phyloP scores from a whole-genome alignment of 2,113 vertebrate genomes.

The Semnopithecus entellus region DNA sequence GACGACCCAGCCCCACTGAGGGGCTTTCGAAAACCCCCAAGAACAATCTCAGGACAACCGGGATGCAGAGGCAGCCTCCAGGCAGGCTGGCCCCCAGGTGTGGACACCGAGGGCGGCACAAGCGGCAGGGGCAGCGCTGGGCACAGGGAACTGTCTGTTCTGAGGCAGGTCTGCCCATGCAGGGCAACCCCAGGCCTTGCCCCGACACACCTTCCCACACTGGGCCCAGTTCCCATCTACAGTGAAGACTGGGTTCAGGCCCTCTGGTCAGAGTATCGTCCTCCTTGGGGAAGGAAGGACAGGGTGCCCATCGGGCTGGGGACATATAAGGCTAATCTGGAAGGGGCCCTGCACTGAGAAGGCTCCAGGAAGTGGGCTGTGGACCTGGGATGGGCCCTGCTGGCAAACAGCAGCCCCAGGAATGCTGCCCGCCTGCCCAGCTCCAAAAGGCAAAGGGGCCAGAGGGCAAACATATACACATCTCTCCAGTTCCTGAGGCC shows the following conservation, averaged over 20 bases:
- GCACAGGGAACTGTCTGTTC: background rate
- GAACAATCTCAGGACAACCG: background rate
- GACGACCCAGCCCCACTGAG: background rate
- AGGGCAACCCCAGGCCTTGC: background rate
- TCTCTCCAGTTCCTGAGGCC: background rate
- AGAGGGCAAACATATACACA: background rate
- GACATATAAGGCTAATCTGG: background rate
- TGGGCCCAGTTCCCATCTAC: background rate
- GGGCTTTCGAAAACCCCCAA: background rate
- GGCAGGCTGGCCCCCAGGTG: too few relatives aligned
- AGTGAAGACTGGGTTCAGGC: background rate
- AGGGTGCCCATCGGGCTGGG: background rate
- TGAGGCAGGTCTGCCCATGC: background rate
- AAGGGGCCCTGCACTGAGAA: background rate
- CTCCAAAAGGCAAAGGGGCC: background rate
- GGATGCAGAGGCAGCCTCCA: background rate
- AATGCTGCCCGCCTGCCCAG: background rate
- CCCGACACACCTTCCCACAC: accelerated
- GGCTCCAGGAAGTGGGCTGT: background rate
- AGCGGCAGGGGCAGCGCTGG: too few relatives aligned
- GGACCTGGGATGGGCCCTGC: background rate
- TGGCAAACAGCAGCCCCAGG: background rate
- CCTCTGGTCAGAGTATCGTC: too few relatives aligned
- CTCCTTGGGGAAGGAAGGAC: background rate
- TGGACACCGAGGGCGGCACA: accelerated